Conservation (phyloP, 2,888 invertebrate species). For the Caenorhabditis wallacei region DNA sequence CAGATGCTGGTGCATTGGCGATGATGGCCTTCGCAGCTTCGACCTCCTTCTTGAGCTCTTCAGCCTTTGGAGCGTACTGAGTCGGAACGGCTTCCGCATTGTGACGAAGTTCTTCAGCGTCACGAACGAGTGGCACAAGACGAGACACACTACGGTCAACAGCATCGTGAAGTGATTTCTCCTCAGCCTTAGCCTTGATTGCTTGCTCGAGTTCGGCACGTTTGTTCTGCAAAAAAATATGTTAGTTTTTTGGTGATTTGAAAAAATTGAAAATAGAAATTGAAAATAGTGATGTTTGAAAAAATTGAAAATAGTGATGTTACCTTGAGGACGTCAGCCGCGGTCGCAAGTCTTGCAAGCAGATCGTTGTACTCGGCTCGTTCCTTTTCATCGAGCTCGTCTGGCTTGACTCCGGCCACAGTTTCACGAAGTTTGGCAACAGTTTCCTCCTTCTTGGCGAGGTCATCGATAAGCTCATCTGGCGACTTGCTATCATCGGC, state of each 20-base stretch:
- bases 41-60: slow-evolving; percentile 65
- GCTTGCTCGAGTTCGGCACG: slow-evolving; percentile 54
- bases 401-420: slow-evolving; percentile 58
- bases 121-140: slow-evolving; percentile 68
- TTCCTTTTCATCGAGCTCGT: slow-evolving; percentile 68
- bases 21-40: slow-evolving; percentile 56
- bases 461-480: slow-evolving; percentile 65
- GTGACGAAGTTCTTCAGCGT: slow-evolving; percentile 65
- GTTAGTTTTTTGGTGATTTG: slow-evolving; percentile 10
- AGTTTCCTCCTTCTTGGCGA: slow-evolving; percentile 60
- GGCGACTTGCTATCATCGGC: slow-evolving; percentile 46
- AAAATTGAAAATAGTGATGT: slow-evolving; percentile 56
- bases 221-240: slow-evolving; percentile 49
- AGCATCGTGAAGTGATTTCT: slow-evolving; percentile 36
- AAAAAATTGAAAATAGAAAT: slow-evolving; percentile 2
- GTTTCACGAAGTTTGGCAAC: slow-evolving; percentile 61
- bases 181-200: slow-evolving; percentile 42
- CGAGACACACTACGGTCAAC: slow-evolving; percentile 58
- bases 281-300: slow-evolving; percentile 49
- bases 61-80: slow-evolving; percentile 67
- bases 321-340: slow-evolving; percentile 67
- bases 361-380: slow-evolving; percentile 52
- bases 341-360: slow-evolving; percentile 61
- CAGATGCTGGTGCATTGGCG: slow-evolving; percentile 53
- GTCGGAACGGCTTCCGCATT: slow-evolving; percentile 72